phyloP scores from a whole-genome alignment of 2,113 vertebrate genomes.

The Acanthochromis polyacanthus region DNA sequence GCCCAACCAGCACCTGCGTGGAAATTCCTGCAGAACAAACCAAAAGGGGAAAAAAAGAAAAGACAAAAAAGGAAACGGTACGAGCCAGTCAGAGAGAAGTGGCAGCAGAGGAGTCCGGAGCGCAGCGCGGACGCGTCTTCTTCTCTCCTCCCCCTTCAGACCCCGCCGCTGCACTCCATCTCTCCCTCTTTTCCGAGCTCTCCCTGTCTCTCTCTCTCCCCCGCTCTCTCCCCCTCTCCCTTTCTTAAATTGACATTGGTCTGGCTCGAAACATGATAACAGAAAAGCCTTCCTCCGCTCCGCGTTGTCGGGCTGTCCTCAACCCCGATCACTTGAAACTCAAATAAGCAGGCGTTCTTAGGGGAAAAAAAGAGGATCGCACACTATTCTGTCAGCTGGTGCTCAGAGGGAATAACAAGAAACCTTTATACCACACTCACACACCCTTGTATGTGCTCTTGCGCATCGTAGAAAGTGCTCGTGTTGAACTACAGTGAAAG shows the following conservation, averaged over 20 bases:
- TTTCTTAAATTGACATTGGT: constrained; percentile 84
- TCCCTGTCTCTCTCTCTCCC: constrained; percentile 83
- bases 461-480: constrained; percentile 67
- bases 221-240: constrained; percentile 78
- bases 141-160: constrained; percentile 91
- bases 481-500: constrained; percentile 67
- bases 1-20: constrained; percentile 87
- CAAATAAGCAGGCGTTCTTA: constrained; percentile 62
- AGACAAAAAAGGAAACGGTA: constrained; percentile 1
- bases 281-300: constrained; percentile 76
- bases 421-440: constrained; percentile 51
- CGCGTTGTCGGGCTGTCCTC: constrained; percentile 72
- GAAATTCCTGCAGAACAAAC: constrained; percentile 85
- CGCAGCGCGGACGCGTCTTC: constrained; percentile 84
- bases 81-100: constrained; percentile 69
- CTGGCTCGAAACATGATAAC: constrained; percentile 84
- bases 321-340: constrained; percentile 74
- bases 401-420: constrained; percentile 65
- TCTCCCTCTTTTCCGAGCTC: constrained; percentile 76
- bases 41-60: constrained; percentile 70
- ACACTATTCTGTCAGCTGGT: constrained; percentile 57
- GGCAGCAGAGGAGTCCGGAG: constrained; percentile 80
- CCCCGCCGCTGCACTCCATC: constrained; percentile 84
- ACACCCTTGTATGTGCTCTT: constrained; percentile 48
- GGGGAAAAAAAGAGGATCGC: constrained; percentile 34